Base-by-base conservation (phyloP, 2,797 vertebrate species). In the Phoeniculus purpureus region DNA sequence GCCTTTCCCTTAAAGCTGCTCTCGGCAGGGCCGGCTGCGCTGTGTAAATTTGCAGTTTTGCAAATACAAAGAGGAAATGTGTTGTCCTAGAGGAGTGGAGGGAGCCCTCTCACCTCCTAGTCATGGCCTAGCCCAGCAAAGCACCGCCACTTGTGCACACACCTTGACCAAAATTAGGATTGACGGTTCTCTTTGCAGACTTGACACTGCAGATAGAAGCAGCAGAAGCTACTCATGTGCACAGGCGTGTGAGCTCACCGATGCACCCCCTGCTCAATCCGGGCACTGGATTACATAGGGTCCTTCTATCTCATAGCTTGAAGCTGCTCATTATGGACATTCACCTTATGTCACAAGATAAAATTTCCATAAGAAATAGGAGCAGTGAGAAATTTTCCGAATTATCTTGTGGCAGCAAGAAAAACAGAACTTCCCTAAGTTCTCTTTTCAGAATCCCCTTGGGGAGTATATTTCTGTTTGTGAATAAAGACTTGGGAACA, bases 391-490 rank as follows among this genome's bases (percentile, higher is more conserved):
- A 92, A 89, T 82, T 89, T 78, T 54, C 27, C 32, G 31, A 83
- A 47, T 81, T 89, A 74, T 51, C 77, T 73, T 15, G 16, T 25
- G 47, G 50, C 52, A 91, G n/a, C 47, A 65, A 83, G 55, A 86
- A 64, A 81, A 68, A 82, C 0, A n/a, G 61, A 77, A 83, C 26
- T 81, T 62, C 84, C 60, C 64, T 21, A 12, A 40, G 7, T 71
- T 82, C 68, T 75, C 43, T 0, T 80, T 94, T 89, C 65, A 65
- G 18, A 80, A 52, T 31, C 59, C 79, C 91, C 76, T 91, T 29
- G 78, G 84, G 90, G 37, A 64, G 10, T 17, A 10, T 86, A 81
- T 95, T 92, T 92, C 74, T 86, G 37, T 86, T 88, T 93, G 75
- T 70, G 88, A 88, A 88, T 80, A 92, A 92, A 94, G 87, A 64